Percentiles rank a stretch among this genome's conserved stretches.
Conservation (phyloP, 2,113 vertebrate genomes). For the Cricetomys ansorgei region DNA sequence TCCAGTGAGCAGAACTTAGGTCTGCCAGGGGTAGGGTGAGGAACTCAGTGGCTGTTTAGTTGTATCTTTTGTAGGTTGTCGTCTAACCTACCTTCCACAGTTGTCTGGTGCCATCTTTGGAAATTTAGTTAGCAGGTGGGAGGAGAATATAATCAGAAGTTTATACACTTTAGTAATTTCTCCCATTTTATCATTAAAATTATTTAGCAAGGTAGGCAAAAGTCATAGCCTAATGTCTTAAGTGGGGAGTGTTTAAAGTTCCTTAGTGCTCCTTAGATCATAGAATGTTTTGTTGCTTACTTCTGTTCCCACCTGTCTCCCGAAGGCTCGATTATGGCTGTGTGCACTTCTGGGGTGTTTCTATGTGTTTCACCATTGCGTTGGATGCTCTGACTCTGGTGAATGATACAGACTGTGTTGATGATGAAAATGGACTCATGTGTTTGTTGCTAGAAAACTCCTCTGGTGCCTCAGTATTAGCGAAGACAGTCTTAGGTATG, state of each 20-base stretch:
- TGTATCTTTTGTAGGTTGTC: neutral
- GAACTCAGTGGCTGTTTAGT: neutral
- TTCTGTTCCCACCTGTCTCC: slow-evolving; percentile 40
- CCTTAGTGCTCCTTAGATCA: slow-evolving; percentile 6
- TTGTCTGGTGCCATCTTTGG: neutral
- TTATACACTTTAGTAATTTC: slow-evolving; percentile 37
- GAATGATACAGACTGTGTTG: slow-evolving; percentile 75
- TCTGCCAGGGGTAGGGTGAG: neutral
- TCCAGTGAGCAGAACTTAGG: neutral
- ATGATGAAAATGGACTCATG: slow-evolving; percentile 66
- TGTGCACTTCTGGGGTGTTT: slow-evolving; percentile 33
- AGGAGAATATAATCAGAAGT: neutral
- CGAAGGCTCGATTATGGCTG: neutral
- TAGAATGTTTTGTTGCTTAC: neutral
- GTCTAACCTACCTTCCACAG: neutral
- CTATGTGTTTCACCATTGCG: slow-evolving; percentile 25
- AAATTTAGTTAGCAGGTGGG: neutral
- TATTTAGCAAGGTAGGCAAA: neutral
- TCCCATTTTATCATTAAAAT: neutral
- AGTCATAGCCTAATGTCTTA: slow-evolving; percentile 2
- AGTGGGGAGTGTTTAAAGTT: neutral
- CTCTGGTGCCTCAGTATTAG: slow-evolving; percentile 76
- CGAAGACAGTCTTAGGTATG: slow-evolving; percentile 77
- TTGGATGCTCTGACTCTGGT: slow-evolving; percentile 35
- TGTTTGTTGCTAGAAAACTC: slow-evolving; percentile 80